Evolutionary conservation across 2,113 vertebrate genomes (phyloP).

Genomic region (Hirundichthys speculiger): DNA sequence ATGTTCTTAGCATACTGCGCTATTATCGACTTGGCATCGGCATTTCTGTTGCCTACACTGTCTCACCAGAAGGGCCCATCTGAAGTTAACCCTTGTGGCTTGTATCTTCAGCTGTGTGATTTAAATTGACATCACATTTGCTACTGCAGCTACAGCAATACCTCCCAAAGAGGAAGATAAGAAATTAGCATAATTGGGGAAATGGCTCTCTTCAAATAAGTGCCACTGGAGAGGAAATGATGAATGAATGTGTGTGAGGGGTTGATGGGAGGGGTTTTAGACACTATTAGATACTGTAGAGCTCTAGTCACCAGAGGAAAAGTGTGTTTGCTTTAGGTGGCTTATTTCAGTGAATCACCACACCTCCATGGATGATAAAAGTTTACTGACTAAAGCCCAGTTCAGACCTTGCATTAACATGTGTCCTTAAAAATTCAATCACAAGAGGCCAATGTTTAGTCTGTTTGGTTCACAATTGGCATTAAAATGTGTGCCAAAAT

Average conservation of each 20-base stretch:
- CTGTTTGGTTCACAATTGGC: no score
- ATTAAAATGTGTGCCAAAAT: no score
- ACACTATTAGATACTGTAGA: constrained; percentile 29
- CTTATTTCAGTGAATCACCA: constrained; percentile 7
- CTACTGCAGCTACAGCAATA: constrained; percentile 47
- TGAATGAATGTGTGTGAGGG: constrained; percentile 37
- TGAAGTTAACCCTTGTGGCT: constrained; percentile 40
- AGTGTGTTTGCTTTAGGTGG: constrained; percentile 16
- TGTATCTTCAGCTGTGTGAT: constrained; percentile 36
- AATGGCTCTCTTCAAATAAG: constrained; percentile 63
- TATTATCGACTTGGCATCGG: constrained; percentile 44
- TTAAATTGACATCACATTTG: constrained; percentile 50
- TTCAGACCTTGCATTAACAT: no score
- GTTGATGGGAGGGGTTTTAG: constrained; percentile 21
- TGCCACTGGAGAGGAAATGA: constrained; percentile 54
- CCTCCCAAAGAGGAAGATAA: constrained; percentile 47
- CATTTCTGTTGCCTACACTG: constrained; percentile 43
- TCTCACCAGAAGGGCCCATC: constrained; percentile 33
- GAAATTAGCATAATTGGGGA: constrained; percentile 69
- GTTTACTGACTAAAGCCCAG: neutral
- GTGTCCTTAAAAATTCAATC: no score
- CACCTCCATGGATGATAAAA: neutral
- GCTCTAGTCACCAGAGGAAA: constrained; percentile 15
- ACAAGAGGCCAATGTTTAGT: no score
- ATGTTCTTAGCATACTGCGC: constrained; percentile 13